Evolutionary conservation across 2,113 vertebrate genomes (phyloP), one percentile per base, ranked within the genome.

Genomic region (Corydoras maculifer): DNA sequence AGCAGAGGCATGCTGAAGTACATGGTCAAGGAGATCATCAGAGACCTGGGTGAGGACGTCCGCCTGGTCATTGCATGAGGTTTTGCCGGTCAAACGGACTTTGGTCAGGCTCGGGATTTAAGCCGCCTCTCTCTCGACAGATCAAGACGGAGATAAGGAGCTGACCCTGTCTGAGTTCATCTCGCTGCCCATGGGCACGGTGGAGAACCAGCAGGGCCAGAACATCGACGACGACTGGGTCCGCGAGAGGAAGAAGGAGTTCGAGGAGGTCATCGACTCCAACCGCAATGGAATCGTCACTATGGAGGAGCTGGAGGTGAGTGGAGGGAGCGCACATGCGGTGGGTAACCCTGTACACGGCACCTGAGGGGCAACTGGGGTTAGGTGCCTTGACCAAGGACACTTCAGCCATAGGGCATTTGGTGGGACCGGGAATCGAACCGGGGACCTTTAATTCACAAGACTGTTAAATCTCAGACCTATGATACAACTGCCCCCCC

Each of bases 211-310:
- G 82, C 93, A 94, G 70, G 97, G 90, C 0, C 95, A 97, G 80
- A 94, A 97, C 70, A 89, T 95, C 0, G 97, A 99, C 0, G 96
- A 99, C 1, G 93, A 93, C 72, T 99, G 97, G 97, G 96, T 98
- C 0, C 83, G 84, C 29, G 97, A 99, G 79, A 80, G 97, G 63
- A 96, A 84, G 81, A 96, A 92, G 75, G 96, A 99, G 58, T 99
- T 98, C 58, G 90, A 96, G 81, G 91, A 96, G 0, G 93, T 98
- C 50, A 98, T 99, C 0, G 97, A 98, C 0, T 79, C 90, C 0
- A 84, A 99, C 75, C 91, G 61, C 0, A 86, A 99, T 0, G 91
- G 91, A 0, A 93, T 97, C 0, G 91, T 98, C 61, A 98, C 95
- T 15, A 93, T 93, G 93, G 93, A 94, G 0, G 97, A 99, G 68